A percentile compares a stretch with the other conserved stretches of the same genome.
These are phyloP conservation scores for Acleris laterana DNA, from an alignment of 2,888 invertebrate genomes.

Conservation along the genomic window DNA sequence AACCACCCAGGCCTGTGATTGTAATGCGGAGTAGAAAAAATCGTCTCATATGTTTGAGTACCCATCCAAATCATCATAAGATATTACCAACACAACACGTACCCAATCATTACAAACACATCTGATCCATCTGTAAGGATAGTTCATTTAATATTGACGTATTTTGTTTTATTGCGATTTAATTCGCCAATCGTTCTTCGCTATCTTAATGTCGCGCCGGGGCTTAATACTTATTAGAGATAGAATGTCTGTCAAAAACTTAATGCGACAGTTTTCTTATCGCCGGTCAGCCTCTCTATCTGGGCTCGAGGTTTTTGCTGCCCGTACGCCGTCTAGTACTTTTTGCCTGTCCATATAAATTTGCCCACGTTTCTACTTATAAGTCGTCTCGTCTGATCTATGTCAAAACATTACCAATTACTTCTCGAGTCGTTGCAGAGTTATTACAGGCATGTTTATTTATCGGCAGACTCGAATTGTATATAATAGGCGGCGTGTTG, in stretches of 20 bases:
- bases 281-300: slow-evolving; percentile 26
- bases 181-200: slow-evolving; percentile 17
- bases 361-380: slow-evolving; percentile 53
- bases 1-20: no score
- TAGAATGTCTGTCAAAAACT: slow-evolving; percentile 35
- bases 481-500: slow-evolving; percentile 22
- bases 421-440: slow-evolving; percentile 66
- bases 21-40: no score
- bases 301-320: slow-evolving; percentile 32
- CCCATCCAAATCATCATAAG: no score
- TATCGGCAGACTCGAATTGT: slow-evolving; percentile 55
- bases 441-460: slow-evolving; percentile 68
- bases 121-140: no score
- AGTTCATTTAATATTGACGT: not conserved
- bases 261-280: slow-evolving; percentile 36
- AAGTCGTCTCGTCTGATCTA: slow-evolving; percentile 58
- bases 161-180: slow-evolving; percentile 3
- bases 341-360: slow-evolving; percentile 39
- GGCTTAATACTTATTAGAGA: slow-evolving; percentile 32
- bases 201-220: slow-evolving; percentile 23
- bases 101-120: no score
- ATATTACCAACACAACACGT: no score
- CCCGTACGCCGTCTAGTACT: slow-evolving; percentile 16
- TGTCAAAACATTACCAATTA: slow-evolving; percentile 70
- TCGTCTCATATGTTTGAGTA: no score